Evolutionary conservation across 2,113 vertebrate genomes (phyloP).

Genomic region (Rhinichthys klamathensis): DNA sequence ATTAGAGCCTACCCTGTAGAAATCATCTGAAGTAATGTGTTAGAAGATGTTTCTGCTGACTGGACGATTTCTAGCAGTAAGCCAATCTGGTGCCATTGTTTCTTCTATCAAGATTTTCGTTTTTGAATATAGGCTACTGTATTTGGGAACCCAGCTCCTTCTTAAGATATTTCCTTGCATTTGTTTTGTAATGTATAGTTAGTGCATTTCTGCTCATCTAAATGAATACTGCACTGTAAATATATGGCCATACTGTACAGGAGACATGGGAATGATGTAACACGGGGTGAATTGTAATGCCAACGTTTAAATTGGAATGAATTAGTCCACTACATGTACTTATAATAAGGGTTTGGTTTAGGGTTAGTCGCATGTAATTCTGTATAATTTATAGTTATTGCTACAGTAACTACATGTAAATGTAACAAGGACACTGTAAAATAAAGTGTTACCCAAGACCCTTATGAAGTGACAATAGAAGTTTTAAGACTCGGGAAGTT

Average conservation of each 20-base stretch:
- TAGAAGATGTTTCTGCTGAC: conserved; percentile 29
- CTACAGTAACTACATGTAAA: no score
- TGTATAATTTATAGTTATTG: no score
- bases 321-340: not conserved
- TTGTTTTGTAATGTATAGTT: not conserved
- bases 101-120: not conserved
- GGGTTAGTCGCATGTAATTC: no score
- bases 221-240: not conserved
- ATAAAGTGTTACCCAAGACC: not conserved
- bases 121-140: not conserved
- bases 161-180: not conserved
- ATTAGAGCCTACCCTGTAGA: not conserved
- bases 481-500: not conserved
- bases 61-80: conserved; percentile 6
- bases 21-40: conserved; percentile 12
- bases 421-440: no score
- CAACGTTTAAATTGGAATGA: not conserved
- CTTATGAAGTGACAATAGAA: not conserved
- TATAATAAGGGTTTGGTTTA: no score
- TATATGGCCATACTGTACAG: not conserved
- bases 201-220: not conserved
- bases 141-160: not conserved
- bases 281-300: not conserved
- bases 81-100: conserved; percentile 3
- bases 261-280: not conserved